These are phyloP conservation scores for Aphelenchoides fujianensis DNA, from an alignment of 1,140 invertebrate species.

Conservation along the genomic window DNA sequence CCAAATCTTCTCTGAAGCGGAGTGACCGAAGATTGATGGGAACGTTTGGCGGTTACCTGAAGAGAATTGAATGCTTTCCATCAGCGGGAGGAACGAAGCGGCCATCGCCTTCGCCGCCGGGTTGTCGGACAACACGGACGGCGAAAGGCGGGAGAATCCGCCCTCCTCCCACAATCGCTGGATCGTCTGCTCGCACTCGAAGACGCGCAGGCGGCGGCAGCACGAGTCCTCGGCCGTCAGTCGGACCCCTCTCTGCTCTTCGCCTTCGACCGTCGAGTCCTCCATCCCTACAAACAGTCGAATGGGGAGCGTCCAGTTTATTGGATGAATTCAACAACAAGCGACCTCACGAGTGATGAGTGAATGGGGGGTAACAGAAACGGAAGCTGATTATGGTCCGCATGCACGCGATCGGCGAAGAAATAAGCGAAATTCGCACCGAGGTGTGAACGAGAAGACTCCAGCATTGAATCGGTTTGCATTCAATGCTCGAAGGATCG, in stretches of 20 bases:
- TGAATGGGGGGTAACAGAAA: not conserved
- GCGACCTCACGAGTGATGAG: not conserved
- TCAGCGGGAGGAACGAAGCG: not conserved
- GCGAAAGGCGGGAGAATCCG: not conserved
- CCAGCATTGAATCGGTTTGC: not conserved
- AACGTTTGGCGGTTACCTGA: not conserved
- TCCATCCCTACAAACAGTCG: not conserved
- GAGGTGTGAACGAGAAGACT: not conserved
- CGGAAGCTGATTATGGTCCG: not conserved
- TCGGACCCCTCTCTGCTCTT: not conserved
- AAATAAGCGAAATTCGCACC: constrained; percentile 2
- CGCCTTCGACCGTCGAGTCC: not conserved
- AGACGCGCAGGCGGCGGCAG: not conserved
- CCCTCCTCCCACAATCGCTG: not conserved
- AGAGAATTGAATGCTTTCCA: not conserved
- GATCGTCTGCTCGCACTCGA: not conserved
- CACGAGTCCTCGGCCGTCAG: constrained; percentile 1
- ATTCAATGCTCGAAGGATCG: not conserved
- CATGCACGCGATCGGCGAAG: not conserved
- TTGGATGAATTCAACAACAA: constrained; percentile 8
- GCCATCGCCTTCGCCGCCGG: not conserved
- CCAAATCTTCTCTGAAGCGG: constrained; percentile 2
- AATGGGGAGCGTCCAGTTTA: not conserved
- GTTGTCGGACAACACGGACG: not conserved
- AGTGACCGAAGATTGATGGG: not conserved